Percentiles rank a stretch among this genome's conserved stretches.
Conservation (phyloP, 2,888 invertebrate species). For the Catocala fraxini region DNA sequence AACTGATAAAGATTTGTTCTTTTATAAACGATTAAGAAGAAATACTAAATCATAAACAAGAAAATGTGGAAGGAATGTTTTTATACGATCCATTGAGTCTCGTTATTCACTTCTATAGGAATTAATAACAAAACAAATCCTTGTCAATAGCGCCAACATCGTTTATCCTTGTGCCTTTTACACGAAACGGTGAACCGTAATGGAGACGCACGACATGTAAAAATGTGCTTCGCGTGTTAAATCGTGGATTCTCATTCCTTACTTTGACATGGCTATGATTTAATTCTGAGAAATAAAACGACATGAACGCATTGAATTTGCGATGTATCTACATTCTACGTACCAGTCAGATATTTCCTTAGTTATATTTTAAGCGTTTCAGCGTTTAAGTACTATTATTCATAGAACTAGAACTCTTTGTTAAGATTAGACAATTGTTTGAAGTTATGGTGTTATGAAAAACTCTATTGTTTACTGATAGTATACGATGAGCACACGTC, state of each 20-base stretch:
- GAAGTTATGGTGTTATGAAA: conserved; percentile 46
- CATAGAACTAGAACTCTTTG: conserved; percentile 10
- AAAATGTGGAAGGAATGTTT: background rate
- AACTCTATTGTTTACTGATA: conserved; percentile 72
- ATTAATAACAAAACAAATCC: conserved; percentile 1
- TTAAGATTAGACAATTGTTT: conserved; percentile 44
- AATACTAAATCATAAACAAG: background rate
- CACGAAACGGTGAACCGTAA: conserved; percentile 4
- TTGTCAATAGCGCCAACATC: background rate
- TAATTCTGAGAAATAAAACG: conserved; percentile 36
- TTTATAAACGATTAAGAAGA: no score
- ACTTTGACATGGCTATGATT: conserved; percentile 14
- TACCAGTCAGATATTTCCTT: no score
- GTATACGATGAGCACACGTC: conserved; percentile 61
- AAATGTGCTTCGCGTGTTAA: conserved; percentile 23
- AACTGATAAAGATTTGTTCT: no score
- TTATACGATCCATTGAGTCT: background rate
- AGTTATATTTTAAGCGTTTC: no score
- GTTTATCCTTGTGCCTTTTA: conserved; percentile 15
- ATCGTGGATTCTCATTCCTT: conserved; percentile 27
- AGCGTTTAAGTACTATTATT: no score
- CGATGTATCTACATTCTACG: background rate
- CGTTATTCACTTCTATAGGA: background rate
- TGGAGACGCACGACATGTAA: conserved; percentile 11
- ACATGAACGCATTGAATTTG: conserved; percentile 17